Base-by-base conservation (phyloP, 2,888 invertebrate genomes). In the Eucriotettix oculatus region DNA sequence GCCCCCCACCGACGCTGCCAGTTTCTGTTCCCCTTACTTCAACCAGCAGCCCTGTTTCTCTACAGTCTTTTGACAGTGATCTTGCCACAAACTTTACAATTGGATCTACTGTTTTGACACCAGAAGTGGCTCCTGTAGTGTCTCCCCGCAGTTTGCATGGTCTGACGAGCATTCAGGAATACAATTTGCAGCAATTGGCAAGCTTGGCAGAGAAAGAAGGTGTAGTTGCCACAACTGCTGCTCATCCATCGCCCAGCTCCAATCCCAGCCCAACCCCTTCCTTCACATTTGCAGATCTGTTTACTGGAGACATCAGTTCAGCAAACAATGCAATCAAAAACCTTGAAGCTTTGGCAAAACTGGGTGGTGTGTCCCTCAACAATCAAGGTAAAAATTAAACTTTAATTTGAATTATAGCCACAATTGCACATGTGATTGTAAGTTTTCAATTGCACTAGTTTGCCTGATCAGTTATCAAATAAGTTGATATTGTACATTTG, bases 341-440 rank as follows among this genome's bases (percentile, higher is more conserved):
- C 75, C 78, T 94, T 65, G 90, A 93, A 71, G 91, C 90, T 42
- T 81, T 94, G 62, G 91, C 91, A 62, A 93, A 93, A 74, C 79
- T 93, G 60, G 91, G 91, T 69, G 74, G 75, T 62, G 69, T 71
- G 52, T 70, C 75, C n/a, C 72, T 78, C 64, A 76, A 73, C 59
- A 73, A 73, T 67, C 75, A 75, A 70, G 77, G 78, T 77, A 29
- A 29, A 29, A 29, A 29, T 29, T 29, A 2, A 29, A 2, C 29
- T 7, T 29, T 29, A 29, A 5, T 29, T 29, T 29, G 29, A 7
- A 5, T 29, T 29, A 29, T 5, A 29, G 3, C 29, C 2, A 29
- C 7, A 7, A 29, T 29, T 29, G 7, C 29, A 29, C 3, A 29
- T 7, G 29, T 29, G 29, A 29, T 2, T 29, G 2, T n/a, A n/a